A percentile compares a stretch with the other conserved stretches of the same genome.
Evolutionary conservation across 2,888 invertebrate genomes (phyloP).

Genomic region (Aromia moschata): DNA sequence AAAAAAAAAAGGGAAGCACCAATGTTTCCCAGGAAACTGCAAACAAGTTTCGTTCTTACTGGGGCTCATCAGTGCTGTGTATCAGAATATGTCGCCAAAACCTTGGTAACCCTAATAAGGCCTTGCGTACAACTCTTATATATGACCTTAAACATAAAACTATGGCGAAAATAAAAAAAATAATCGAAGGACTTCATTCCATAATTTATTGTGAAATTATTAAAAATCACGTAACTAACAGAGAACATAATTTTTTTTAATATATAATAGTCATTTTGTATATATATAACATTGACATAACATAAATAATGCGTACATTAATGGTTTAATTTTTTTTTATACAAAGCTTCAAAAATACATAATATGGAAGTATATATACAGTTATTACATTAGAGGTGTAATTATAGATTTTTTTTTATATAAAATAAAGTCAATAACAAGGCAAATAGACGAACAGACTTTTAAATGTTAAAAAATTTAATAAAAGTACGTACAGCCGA

Average conservation of each 20-base stretch:
- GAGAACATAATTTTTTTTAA: conserved; percentile 16
- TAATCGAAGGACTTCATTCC: no score
- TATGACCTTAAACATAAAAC: no score
- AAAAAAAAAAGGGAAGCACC: no score
- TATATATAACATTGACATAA: conserved; percentile 32
- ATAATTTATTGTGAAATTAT: conserved; percentile 27
- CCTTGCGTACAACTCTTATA: no score
- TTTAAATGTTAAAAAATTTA: conserved; percentile 11
- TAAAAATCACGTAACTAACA: conserved; percentile 27
- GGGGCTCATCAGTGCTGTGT: no score
- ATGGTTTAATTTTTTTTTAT: conserved; percentile 47
- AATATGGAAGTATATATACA: conserved; percentile 48
- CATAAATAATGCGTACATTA: conserved; percentile 32
- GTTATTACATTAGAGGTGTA: conserved; percentile 39
- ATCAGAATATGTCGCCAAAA: no score
- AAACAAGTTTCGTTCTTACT: no score
- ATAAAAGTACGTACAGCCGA: conserved; percentile 26
- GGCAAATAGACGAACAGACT: conserved; percentile 32
- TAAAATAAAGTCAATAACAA: conserved; percentile 28
- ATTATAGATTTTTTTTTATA: conserved; percentile 31
- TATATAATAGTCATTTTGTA: conserved; percentile 24
- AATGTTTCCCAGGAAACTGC: no score
- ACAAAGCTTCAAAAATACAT: conserved; percentile 48
- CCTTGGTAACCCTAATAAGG: no score
- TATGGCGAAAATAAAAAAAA: no score